These are phyloP conservation scores for Spodoptera frugiperda DNA, from an alignment of 1,140 invertebrate genomes.

Conservation along the genomic window DNA sequence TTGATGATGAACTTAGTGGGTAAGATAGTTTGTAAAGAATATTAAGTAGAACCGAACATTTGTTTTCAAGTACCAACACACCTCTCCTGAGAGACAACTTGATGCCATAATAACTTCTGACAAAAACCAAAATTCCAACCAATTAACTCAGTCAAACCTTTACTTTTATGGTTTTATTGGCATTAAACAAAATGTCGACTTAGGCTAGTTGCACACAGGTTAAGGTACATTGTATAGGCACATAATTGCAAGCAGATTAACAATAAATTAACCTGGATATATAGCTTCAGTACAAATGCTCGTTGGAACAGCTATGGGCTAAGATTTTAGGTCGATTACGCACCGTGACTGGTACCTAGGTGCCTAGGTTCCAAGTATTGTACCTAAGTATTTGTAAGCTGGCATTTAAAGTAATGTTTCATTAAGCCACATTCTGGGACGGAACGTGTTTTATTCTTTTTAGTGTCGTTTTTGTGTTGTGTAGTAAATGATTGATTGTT, in stretches of 20 bases:
- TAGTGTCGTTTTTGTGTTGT: background rate
- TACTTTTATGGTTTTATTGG: too few relatives aligned
- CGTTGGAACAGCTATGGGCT: slow-evolving; percentile 46
- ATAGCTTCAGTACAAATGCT: slow-evolving; percentile 48
- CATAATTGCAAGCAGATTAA: slow-evolving; percentile 53
- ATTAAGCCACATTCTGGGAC: background rate
- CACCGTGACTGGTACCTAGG: slow-evolving; percentile 29
- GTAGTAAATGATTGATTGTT: background rate
- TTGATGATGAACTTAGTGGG: too few relatives aligned
- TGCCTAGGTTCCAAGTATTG: slow-evolving; percentile 9
- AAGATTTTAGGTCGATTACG: slow-evolving; percentile 57
- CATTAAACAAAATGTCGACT: too few relatives aligned
- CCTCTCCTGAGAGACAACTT: too few relatives aligned
- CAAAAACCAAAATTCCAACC: too few relatives aligned
- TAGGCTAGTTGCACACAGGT: too few relatives aligned
- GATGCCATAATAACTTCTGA: too few relatives aligned
- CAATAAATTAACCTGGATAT: slow-evolving; percentile 56
- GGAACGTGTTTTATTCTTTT: slow-evolving; percentile 1
- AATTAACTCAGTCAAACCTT: too few relatives aligned
- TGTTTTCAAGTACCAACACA: too few relatives aligned
- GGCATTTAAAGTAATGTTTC: slow-evolving; percentile 23
- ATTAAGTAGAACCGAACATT: too few relatives aligned
- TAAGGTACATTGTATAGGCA: slow-evolving; percentile 18
- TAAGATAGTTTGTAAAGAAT: too few relatives aligned
- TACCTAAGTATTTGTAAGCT: slow-evolving; percentile 35